Percentiles rank a stretch among this genome's conserved stretches.
Conservation (phyloP, 2,888 invertebrate genomes). For the Homarus gammarus region DNA sequence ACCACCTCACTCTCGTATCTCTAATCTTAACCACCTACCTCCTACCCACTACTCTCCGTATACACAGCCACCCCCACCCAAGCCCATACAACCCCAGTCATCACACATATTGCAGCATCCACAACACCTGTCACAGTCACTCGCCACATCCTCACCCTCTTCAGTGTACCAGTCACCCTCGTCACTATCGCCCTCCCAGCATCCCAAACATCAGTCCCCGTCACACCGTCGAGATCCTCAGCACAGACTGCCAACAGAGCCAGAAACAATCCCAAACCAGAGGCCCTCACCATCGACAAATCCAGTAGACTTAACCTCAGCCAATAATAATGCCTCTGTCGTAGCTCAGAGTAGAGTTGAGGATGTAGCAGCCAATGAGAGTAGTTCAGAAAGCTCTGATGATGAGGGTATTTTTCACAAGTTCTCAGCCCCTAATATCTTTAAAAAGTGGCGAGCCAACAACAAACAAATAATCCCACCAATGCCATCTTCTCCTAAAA, state of each 20-base stretch:
- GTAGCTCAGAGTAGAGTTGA: conserved; percentile 10
- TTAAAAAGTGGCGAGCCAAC: conserved; percentile 59
- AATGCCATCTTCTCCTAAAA: conserved; percentile 44
- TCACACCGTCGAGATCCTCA: neutral
- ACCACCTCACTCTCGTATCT: neutral
- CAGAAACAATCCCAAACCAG: neutral
- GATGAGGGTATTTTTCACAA: conserved; percentile 71
- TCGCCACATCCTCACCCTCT: conserved; percentile 3
- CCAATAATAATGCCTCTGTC: conserved; percentile 16
- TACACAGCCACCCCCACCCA: conserved; percentile 58
- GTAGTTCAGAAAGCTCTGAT: conserved; percentile 54
- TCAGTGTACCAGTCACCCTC: conserved; percentile 27
- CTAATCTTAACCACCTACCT: conserved; percentile 9
- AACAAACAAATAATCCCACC: conserved; percentile 33
- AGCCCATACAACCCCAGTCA: conserved; percentile 32
- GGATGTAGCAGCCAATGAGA: neutral
- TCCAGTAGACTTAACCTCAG: neutral
- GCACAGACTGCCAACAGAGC: conserved; percentile 16
- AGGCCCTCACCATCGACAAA: neutral
- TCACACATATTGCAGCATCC: conserved; percentile 5
- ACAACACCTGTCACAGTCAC: conserved; percentile 7
- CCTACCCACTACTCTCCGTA: conserved; percentile 30
- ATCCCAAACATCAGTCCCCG: neutral
- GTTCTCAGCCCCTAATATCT: conserved; percentile 58
- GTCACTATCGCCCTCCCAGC: neutral